Base-by-base conservation (phyloP, 2,113 vertebrate species). In the Salvelinus namaycush region DNA sequence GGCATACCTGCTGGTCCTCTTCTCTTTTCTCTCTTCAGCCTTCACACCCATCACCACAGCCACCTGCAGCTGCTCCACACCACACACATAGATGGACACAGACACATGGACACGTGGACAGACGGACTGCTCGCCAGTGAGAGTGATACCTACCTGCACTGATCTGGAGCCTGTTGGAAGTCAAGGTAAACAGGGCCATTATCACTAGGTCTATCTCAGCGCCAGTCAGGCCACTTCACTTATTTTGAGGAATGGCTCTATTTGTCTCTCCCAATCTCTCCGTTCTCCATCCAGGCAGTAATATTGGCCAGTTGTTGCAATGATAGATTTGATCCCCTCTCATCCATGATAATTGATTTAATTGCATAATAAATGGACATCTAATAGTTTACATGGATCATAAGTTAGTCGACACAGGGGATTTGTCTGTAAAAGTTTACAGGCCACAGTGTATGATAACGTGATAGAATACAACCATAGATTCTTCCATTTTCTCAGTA, bases 131-230 rank as follows among this genome's bases (percentile, higher is more conserved):
- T 24, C 12, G 26, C 12, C 64, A n/a, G 67, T 20, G 67, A 79
- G 76, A 60, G 18, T 54, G 54, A 26, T 76, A 48, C 78, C 78
- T 80, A 67, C 70, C 67, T 8, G n/a, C 29, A 18, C 34, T 66
- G 70, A 54, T 74, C 75, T 59, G 72, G 48, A 72, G 77, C 70
- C 76, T 76, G 76, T 24, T 22, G 49, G 39, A 75, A 83, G 85
- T 84, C 85, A 87, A 87, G 85, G 85, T 79, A 79, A 84, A 83
- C 78, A 64, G 73, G 71, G 49, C 80, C 51, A 81, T 87, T 81
- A 79, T 68, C 24, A 48, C 66, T 44, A 39, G 76, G 68, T 73
- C 83, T 79, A 85, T 85, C 81, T 83, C 81, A 62, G 78, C 66
- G 66, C 74, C 20, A 44, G 83, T 87, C 86, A 83, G 59, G 54